A percentile compares a stretch with the other conserved stretches of the same genome.
phyloP scores from a whole-genome alignment of 2,113 vertebrate species.

The Gracilinanus agilis region DNA sequence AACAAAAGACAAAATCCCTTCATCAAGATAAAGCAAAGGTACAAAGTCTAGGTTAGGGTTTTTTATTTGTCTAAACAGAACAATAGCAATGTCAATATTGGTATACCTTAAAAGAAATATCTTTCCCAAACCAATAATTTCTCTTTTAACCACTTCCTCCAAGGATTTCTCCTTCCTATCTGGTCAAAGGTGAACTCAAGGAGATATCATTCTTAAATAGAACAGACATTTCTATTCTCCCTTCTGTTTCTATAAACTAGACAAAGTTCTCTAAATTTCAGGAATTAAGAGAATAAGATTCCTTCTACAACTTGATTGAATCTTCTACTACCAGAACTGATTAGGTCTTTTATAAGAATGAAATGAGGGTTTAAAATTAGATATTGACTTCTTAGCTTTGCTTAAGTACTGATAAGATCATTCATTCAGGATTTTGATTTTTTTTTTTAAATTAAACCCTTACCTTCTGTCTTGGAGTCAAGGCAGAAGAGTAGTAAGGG shows the following conservation, averaged over 20 bases:
- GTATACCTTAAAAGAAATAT: background rate
- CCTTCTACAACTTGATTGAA: background rate
- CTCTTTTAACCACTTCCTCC: background rate
- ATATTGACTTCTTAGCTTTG: background rate
- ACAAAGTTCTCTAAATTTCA: background rate
- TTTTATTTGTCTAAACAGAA: background rate
- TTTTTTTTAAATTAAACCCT: no score
- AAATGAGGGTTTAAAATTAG: background rate
- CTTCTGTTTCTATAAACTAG: background rate
- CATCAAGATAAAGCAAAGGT: background rate
- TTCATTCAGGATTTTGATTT: no score
- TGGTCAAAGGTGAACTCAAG: background rate
- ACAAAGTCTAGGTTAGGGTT: background rate
- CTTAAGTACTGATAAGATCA: background rate
- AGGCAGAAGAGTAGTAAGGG: no score
- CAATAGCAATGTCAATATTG: background rate
- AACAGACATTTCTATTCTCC: background rate
- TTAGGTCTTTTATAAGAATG: background rate
- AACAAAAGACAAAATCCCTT: background rate
- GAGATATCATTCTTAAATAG: background rate
- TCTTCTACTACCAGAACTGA: background rate
- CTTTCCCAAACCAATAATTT: background rate
- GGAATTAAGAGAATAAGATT: background rate
- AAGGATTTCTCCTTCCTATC: background rate
- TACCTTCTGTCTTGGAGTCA: no score